phyloP scores from a whole-genome alignment of 2,113 vertebrate genomes.

The Talpa occidentalis region DNA sequence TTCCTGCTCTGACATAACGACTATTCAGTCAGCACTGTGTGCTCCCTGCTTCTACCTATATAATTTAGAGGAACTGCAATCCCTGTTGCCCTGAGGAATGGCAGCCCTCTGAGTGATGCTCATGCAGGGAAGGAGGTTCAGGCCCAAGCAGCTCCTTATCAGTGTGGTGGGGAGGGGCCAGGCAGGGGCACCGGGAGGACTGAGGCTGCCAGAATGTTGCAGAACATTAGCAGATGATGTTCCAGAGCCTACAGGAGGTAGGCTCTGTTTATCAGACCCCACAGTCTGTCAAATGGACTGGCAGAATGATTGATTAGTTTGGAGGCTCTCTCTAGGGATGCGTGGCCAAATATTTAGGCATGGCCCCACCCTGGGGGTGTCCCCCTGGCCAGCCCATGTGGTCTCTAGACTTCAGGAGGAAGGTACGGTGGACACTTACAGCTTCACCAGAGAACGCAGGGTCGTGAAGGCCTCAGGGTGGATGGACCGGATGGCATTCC shows the following conservation, averaged over 20 bases:
- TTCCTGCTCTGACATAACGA: background rate
- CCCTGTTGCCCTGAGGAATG: background rate
- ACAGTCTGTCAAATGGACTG: background rate
- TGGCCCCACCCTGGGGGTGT: background rate
- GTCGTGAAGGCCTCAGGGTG: conserved; percentile 93
- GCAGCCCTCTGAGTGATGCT: background rate
- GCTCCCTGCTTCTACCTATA: background rate
- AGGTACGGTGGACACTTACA: conserved; percentile 88
- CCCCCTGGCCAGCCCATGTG: background rate
- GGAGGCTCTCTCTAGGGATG: background rate
- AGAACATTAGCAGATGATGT: background rate
- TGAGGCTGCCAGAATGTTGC: background rate
- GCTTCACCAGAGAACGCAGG: conserved; percentile 92
- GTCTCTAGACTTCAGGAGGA: background rate
- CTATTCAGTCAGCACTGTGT: fast-evolving
- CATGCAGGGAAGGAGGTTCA: background rate
- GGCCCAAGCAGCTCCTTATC: background rate
- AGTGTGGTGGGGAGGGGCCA: background rate
- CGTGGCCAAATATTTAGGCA: background rate
- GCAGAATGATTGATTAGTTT: conserved; percentile 33
- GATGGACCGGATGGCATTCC: conserved; percentile 93
- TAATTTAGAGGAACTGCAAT: background rate
- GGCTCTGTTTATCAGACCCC: background rate
- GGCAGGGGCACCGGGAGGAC: background rate
- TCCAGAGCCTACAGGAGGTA: background rate